Percentiles rank a stretch among this genome's conserved stretches.
phyloP scores from a whole-genome alignment of 2,113 vertebrate species.

The Megaceryle maxima region DNA sequence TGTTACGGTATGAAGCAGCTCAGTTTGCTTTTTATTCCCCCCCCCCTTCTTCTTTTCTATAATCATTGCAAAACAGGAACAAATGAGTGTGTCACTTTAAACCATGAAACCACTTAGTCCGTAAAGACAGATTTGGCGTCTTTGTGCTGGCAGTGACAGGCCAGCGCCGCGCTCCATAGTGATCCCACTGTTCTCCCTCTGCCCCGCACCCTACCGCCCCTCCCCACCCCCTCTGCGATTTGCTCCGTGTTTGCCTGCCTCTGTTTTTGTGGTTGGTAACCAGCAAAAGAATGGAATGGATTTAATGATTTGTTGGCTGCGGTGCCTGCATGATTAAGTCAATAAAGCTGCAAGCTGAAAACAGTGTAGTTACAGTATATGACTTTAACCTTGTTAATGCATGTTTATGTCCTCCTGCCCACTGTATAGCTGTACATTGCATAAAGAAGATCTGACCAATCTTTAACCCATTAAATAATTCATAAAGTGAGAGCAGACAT shows the following conservation, averaged over 20 bases:
- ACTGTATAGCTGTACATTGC: slow-evolving; percentile 35
- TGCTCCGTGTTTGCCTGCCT: slow-evolving; percentile 53
- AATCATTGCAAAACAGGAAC: slow-evolving; percentile 61
- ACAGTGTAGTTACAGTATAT: slow-evolving; percentile 69
- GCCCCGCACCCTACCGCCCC: not conserved
- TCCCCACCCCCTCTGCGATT: slow-evolving; percentile 16
- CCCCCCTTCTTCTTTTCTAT: not conserved
- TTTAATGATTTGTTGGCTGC: slow-evolving; percentile 75
- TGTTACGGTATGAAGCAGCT: not conserved
- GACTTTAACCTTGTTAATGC: slow-evolving; percentile 73
- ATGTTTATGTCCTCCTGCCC: slow-evolving; percentile 62
- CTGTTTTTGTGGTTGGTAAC: slow-evolving; percentile 67
- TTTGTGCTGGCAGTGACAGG: slow-evolving; percentile 57
- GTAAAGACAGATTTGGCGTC: slow-evolving; percentile 53
- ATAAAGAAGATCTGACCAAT: slow-evolving; percentile 65
- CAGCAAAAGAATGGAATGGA: slow-evolving; percentile 73
- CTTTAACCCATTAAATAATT: slow-evolving; percentile 75
- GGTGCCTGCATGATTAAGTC: slow-evolving; percentile 68
- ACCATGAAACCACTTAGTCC: slow-evolving; percentile 60
- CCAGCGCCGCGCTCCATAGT: slow-evolving; percentile 48
- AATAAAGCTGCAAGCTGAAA: slow-evolving; percentile 70
- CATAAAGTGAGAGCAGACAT: slow-evolving; percentile 68
- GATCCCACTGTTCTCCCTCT: slow-evolving; percentile 43
- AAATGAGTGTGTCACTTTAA: slow-evolving; percentile 69
- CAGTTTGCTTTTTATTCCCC: not conserved